A percentile compares a stretch with the other conserved stretches of the same genome.
Evolutionary conservation across 1,140 invertebrate species (phyloP).

Genomic region (Drosophila willistoni): DNA sequence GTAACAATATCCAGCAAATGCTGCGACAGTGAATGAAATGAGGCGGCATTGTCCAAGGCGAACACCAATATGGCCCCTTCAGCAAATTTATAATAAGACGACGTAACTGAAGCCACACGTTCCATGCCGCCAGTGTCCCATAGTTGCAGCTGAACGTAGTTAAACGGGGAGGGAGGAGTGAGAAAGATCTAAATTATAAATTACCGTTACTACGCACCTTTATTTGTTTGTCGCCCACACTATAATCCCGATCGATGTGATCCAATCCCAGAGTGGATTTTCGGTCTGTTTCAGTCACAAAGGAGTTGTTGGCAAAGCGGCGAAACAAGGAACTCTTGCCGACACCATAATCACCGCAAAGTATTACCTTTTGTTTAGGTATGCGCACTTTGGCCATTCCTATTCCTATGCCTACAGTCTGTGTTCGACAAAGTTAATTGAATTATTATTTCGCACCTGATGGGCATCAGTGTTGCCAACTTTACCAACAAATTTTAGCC

Average conservation of each 20-base stretch:
- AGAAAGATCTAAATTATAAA: conserved; percentile 15
- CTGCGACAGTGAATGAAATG: conserved; percentile 95
- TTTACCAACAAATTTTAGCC: not conserved
- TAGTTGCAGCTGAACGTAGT: conserved; percentile 88
- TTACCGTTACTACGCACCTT: conserved; percentile 85
- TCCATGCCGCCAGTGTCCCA: conserved; percentile 98
- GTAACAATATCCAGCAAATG: conserved; percentile 95
- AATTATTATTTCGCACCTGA: conserved; percentile 57
- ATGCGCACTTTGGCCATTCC: conserved; percentile 91
- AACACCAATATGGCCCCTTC: conserved; percentile 96
- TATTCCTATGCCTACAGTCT: conserved; percentile 4
- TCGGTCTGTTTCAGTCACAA: conserved; percentile 90
- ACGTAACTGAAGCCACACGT: conserved; percentile 95
- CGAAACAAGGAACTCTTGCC: conserved; percentile 97
- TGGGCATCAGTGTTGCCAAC: conserved; percentile 6
- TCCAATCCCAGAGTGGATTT: conserved; percentile 96
- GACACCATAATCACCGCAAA: conserved; percentile 97
- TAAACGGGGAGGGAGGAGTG: not conserved
- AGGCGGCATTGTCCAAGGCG: conserved; percentile 94
- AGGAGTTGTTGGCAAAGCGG: conserved; percentile 94
- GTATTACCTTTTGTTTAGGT: conserved; percentile 96
- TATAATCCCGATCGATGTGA: conserved; percentile 92
- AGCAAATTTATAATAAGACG: conserved; percentile 96
- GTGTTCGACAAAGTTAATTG: conserved; percentile 47
- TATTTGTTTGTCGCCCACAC: conserved; percentile 89